Evolutionary conservation across 23 tunicate species (phyloP).

Genomic region (Halocynthia aurantium): DNA sequence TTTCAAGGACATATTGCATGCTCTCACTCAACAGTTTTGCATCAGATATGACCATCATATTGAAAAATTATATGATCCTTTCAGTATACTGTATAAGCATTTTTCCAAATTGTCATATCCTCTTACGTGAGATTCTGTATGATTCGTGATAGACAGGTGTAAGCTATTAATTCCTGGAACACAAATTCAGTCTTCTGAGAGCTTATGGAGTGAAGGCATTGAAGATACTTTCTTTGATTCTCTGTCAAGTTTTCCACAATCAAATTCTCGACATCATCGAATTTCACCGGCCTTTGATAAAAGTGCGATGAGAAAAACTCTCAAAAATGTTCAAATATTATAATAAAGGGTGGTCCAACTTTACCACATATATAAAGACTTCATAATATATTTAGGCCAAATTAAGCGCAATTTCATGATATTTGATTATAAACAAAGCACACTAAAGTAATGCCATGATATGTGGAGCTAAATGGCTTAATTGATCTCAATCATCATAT

Average conservation of each 20-base stretch:
- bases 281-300: background rate
- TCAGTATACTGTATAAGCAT: no score
- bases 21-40: no score
- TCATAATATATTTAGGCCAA: no score
- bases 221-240: constrained; percentile 1
- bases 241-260: constrained; percentile 15
- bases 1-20: background rate
- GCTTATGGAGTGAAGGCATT: constrained; percentile 21
- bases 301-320: background rate
- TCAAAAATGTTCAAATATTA: background rate
- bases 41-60: no score
- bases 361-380: background rate
- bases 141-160: constrained; percentile 19
- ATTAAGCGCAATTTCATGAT: no score
- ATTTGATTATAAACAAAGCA: no score
- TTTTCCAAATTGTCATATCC: no score
- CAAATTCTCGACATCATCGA: constrained; percentile 8
- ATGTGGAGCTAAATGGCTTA: no score
- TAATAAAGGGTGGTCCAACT: background rate
- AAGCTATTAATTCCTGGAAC: constrained; percentile 18
- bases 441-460: no score
- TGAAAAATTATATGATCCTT: background rate
- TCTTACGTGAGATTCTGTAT: constrained; percentile 13
- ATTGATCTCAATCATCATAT: no score
- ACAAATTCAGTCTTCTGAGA: constrained; percentile 3